These are phyloP conservation scores for Conus betulinus DNA, from an alignment of 1,140 invertebrate genomes.

Conservation along the genomic window DNA sequence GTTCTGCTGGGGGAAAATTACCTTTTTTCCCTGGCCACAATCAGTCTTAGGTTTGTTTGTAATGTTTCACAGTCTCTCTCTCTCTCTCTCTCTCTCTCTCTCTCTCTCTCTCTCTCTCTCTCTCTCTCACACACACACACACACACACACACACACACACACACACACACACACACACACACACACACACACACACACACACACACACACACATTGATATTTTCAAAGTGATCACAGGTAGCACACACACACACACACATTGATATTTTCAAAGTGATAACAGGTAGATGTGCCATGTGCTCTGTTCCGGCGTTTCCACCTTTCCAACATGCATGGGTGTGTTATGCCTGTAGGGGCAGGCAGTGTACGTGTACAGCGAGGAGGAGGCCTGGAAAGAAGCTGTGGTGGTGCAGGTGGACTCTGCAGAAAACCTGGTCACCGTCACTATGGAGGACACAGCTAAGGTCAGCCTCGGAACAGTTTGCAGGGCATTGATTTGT, in stretches of 20 bases:
- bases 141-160: too few species aligned
- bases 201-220: not conserved
- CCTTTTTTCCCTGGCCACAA: too few species aligned
- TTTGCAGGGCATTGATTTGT: too few species aligned
- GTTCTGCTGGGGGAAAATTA: too few species aligned
- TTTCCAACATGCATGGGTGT: not conserved
- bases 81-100: too few species aligned
- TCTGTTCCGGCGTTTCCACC: not conserved
- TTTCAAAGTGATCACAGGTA: not conserved
- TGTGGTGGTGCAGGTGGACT: not conserved
- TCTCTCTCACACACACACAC: too few species aligned
- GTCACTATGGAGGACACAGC: not conserved
- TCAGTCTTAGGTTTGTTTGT: too few species aligned
- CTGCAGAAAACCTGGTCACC: not conserved
- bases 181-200: too few species aligned
- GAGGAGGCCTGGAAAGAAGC: constrained; percentile 20
- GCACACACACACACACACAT: not conserved
- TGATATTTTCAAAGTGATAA: not conserved
- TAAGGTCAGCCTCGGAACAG: too few species aligned
- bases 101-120: too few species aligned
- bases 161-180: too few species aligned
- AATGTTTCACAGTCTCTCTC: too few species aligned
- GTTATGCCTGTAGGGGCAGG: constrained; percentile 5
- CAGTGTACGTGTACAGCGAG: constrained; percentile 21
- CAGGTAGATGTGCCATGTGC: not conserved